These are phyloP conservation scores for Dryoscopus gambensis DNA, from an alignment of 2,113 vertebrate genomes.

Conservation along the genomic window DNA sequence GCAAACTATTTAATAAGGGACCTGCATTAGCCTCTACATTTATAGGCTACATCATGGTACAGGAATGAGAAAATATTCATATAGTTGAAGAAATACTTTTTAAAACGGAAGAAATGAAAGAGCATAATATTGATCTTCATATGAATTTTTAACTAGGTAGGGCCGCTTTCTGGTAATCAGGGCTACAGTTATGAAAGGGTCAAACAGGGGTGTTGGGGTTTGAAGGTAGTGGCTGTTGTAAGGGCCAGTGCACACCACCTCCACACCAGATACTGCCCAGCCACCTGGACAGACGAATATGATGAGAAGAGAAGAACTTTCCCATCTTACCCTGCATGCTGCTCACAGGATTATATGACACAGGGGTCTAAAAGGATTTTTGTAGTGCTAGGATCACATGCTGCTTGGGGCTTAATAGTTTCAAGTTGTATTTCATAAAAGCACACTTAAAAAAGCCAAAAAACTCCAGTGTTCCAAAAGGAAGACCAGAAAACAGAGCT, in stretches of 20 bases:
- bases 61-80: neutral
- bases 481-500: neutral
- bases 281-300: fast-evolving
- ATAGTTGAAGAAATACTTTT: neutral
- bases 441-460: neutral
- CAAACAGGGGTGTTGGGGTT: neutral
- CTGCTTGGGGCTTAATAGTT: neutral
- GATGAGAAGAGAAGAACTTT: neutral
- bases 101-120: neutral
- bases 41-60: neutral
- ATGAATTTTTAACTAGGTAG: neutral
- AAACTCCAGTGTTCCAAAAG: neutral
- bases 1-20: neutral
- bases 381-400: neutral
- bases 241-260: neutral
- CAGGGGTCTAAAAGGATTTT: neutral
- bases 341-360: neutral
- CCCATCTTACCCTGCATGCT: neutral
- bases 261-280: neutral
- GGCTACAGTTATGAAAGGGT: neutral
- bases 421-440: neutral
- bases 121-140: neutral
- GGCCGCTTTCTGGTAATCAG: neutral
- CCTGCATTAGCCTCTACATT: neutral
- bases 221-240: neutral